These are phyloP conservation scores for Brachionus asplanchnoidis DNA, from an alignment of 1,140 invertebrate species.

Conservation along the genomic window DNA sequence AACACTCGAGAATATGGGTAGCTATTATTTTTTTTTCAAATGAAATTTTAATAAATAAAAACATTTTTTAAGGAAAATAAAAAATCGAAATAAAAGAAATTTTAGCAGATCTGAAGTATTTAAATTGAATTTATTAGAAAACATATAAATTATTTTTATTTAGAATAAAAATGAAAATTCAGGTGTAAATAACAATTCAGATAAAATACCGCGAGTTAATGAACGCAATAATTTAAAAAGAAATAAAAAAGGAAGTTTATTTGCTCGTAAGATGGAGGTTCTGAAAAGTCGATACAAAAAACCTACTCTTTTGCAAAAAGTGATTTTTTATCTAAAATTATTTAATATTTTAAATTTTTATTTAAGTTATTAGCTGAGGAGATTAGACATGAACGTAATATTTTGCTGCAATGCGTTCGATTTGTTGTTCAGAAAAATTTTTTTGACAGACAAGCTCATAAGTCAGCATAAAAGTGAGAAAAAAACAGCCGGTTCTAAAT, in stretches of 20 bases:
- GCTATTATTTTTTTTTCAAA: neutral
- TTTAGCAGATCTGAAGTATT: neutral
- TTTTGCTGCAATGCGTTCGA: constrained; percentile 54
- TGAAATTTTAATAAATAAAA: neutral
- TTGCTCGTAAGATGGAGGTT: constrained; percentile 9
- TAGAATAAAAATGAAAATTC: neutral
- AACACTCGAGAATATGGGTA: constrained; percentile 52
- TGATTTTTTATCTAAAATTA: neutral
- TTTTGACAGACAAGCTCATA: constrained; percentile 44
- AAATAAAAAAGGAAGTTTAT: constrained; percentile 38
- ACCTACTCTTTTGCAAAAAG: constrained; percentile 30
- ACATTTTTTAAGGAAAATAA: constrained; percentile 31
- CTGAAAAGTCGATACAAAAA: constrained; percentile 39
- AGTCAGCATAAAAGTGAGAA: neutral
- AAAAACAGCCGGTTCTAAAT: neutral
- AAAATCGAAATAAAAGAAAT: neutral
- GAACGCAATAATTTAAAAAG: constrained; percentile 6
- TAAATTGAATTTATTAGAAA: too few species aligned
- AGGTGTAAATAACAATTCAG: neutral
- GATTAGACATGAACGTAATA: constrained; percentile 55
- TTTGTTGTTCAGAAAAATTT: constrained; percentile 54
- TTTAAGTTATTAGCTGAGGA: constrained; percentile 53
- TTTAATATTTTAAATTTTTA: neutral
- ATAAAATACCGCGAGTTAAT: neutral
- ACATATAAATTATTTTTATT: neutral